These are phyloP conservation scores for Sylvilagus bachmani DNA, from an alignment of 2,113 vertebrate genomes.

Conservation along the genomic window DNA sequence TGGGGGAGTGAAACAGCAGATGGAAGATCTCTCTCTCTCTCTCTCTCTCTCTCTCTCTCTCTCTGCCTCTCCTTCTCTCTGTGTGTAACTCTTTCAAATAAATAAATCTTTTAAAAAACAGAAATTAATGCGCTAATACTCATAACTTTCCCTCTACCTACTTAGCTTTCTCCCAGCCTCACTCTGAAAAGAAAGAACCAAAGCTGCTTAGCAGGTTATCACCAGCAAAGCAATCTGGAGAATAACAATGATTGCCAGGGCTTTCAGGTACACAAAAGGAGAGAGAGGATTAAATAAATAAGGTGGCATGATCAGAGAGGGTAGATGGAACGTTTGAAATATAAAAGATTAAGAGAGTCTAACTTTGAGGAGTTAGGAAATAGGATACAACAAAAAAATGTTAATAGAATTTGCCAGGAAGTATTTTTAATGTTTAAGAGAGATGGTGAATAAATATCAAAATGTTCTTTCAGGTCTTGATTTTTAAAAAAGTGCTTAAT, in stretches of 20 bases:
- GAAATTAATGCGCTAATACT: constrained; percentile 34
- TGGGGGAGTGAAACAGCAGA: no score
- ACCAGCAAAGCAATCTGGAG: constrained; percentile 52
- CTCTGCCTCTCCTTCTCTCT: no score
- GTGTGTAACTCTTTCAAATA: no score
- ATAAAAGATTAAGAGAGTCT: neutral
- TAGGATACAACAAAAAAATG: constrained; percentile 18
- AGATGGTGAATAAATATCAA: constrained; percentile 67
- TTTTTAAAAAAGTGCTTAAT: constrained; percentile 68
- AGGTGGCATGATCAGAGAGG: neutral
- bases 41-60: no score
- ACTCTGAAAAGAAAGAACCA: constrained; percentile 21
- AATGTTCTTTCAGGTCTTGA: constrained; percentile 50
- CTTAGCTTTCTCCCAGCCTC: neutral
- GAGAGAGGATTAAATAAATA: neutral
- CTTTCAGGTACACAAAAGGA: neutral
- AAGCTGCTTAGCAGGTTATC: constrained; percentile 31
- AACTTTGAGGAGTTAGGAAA: neutral
- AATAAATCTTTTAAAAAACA: neutral
- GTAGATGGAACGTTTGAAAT: neutral
- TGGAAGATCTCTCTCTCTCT: no score
- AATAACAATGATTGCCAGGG: constrained; percentile 34
- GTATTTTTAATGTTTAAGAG: constrained; percentile 36
- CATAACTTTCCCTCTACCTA: neutral
- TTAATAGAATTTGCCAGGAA: constrained; percentile 31